Percentiles rank a stretch among this genome's conserved stretches.
phyloP scores from a whole-genome alignment of 1,140 invertebrate genomes.

The Phymastichus coffea region DNA sequence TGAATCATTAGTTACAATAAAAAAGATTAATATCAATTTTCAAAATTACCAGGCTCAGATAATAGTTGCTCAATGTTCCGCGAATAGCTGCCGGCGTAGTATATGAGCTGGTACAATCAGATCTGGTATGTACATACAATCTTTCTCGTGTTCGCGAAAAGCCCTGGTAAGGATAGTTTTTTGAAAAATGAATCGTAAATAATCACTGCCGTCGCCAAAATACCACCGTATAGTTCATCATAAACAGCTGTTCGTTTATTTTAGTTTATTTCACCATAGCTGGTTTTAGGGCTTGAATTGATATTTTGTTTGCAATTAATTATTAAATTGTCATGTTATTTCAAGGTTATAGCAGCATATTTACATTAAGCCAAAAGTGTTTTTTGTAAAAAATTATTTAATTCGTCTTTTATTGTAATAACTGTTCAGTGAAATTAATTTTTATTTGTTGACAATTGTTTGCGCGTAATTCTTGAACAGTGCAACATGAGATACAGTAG shows the following conservation, averaged over 20 bases:
- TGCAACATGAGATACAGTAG: conserved; percentile 11
- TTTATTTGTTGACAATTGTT: neutral
- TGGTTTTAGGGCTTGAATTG: neutral
- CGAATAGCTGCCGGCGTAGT: too few relatives aligned
- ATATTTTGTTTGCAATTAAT: neutral
- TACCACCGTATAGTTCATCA: neutral
- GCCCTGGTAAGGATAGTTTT: conserved; percentile 35
- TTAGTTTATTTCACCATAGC: neutral
- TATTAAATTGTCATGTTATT: conserved; percentile 1
- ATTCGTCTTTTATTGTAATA: neutral
- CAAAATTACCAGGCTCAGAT: too few relatives aligned
- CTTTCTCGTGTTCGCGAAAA: conserved; percentile 37
- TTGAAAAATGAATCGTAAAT: conserved; percentile 28
- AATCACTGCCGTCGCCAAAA: neutral
- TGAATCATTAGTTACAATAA: too few relatives aligned
- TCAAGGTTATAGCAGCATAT: conserved; percentile 23
- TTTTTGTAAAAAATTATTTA: neutral
- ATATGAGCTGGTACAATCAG: too few relatives aligned
- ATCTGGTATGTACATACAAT: too few relatives aligned
- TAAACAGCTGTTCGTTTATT: neutral
- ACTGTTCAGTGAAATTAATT: neutral
- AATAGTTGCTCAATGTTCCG: too few relatives aligned
- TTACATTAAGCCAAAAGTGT: neutral
- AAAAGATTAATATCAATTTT: too few relatives aligned
- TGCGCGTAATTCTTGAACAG: neutral